These are phyloP conservation scores for Rhinophrynus dorsalis DNA, from an alignment of 2,797 vertebrate species.

Conservation along the genomic window DNA sequence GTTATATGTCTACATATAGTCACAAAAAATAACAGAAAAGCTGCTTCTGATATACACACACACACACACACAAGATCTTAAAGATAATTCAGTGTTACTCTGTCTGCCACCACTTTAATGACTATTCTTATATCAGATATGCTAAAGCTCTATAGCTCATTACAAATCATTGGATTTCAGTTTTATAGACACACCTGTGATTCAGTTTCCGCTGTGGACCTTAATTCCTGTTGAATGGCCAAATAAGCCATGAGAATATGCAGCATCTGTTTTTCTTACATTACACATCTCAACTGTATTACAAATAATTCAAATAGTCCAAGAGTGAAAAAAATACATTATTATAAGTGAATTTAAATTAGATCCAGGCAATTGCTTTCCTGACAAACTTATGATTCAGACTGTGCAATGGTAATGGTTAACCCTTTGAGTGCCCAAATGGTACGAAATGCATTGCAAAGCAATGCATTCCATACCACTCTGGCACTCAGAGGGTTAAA, in stretches of 20 bases:
- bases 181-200: constrained; percentile 37
- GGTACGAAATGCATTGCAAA: too few species aligned
- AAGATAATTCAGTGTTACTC: too few species aligned
- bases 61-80: too few species aligned
- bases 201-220: constrained; percentile 10
- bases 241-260: constrained; percentile 36
- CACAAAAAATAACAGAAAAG: too few species aligned
- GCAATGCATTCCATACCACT: too few species aligned
- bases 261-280: constrained; percentile 43
- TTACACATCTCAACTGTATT: constrained; percentile 23
- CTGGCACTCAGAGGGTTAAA: too few species aligned
- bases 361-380: constrained; percentile 8
- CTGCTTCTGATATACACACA: too few species aligned
- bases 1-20: too few species aligned
- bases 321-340: constrained; percentile 21
- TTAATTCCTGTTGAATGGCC: constrained; percentile 28
- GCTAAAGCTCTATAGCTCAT: too few species aligned
- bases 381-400: neutral
- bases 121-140: too few species aligned
- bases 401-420: neutral
- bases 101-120: too few species aligned
- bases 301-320: constrained; percentile 36
- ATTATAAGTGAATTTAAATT: constrained; percentile 7
- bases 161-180: constrained; percentile 17
- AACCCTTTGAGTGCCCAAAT: too few species aligned